Evolutionary conservation across 2,797 vertebrate genomes (phyloP).

Genomic region (Taenioides sp.): DNA sequence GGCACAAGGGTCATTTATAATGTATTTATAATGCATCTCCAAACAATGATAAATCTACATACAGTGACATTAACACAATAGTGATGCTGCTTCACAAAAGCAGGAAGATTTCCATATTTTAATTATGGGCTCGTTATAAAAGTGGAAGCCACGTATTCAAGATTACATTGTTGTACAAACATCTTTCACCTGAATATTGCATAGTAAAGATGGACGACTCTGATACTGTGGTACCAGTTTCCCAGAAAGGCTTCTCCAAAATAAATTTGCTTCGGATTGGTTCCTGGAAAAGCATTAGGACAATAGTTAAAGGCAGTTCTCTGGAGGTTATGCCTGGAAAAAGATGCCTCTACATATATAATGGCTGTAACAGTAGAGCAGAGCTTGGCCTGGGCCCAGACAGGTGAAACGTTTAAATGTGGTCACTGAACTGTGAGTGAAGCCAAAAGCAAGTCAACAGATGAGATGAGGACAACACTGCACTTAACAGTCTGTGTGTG

Average conservation of each 20-base stretch:
- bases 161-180: constrained; percentile 54
- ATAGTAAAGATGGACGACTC: constrained; percentile 46
- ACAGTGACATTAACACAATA: constrained; percentile 58
- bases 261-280: constrained; percentile 17
- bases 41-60: constrained; percentile 22
- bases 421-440: constrained; percentile 21
- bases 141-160: constrained; percentile 34
- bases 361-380: constrained; percentile 24
- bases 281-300: constrained; percentile 29
- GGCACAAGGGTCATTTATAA: no score
- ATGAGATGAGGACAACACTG: not conserved
- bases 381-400: constrained; percentile 32
- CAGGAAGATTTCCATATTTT: constrained; percentile 64
- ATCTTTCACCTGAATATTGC: constrained; percentile 32
- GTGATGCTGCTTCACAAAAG: constrained; percentile 49
- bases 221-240: constrained; percentile 35
- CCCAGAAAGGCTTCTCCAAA: constrained; percentile 35
- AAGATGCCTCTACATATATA: not conserved
- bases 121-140: constrained; percentile 29
- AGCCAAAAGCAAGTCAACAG: not conserved
- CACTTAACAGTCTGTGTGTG: not conserved
- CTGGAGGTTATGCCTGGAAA: constrained; percentile 45
- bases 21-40: not conserved
- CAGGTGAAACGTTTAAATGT: constrained; percentile 21
- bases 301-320: constrained; percentile 34